Evolutionary conservation across 2,888 invertebrate species (phyloP), one percentile per base, ranked within the genome.

Genomic region (Caprella mutica): DNA sequence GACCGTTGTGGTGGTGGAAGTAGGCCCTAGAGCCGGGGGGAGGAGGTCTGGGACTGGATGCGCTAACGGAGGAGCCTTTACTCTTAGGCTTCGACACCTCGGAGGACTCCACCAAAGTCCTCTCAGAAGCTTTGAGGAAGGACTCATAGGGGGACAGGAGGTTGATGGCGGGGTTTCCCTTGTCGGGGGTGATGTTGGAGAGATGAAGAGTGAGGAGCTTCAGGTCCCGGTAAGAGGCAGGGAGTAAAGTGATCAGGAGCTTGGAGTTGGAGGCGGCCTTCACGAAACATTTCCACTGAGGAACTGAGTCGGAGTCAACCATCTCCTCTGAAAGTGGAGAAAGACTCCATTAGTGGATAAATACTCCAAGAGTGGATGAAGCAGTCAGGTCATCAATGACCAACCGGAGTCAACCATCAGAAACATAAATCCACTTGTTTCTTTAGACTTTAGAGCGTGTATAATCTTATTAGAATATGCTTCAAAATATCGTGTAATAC

Each of bases 211-310:
- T 24, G 14, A 66, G 56, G 17, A 50, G 44, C 48, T 60, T 67
- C 33, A 75, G 66, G 60, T 74, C 74, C 35, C 76, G 73, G 67
- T 80, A 78, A 24, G 79, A 76, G 2, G 81, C 78, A 3, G 84
- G 83, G 26, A 84, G 68, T 65, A 85, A 77, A 12, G 82, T 82
- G 40, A 84, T 70, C 30, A 83, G 76, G 26, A 84, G 76, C 67
- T 81, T 81, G 1, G 78, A 79, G 6, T 76, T 71, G 29, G 78
- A 78, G 30, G 81, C 74, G 14, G 79, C 78, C 71, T 81, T 82
- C 27, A 83, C 75, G 68, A 80, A 84, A 70, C 84, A 84, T 55
- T 78, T 75, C 83, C 84, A 84, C 61, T 76, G 74, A 4, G 71
- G 67, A 12, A 61, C 51, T 14, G 59, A 58, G 14, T 50, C 53